Evolutionary conservation across 2,113 vertebrate genomes (phyloP).

Genomic region (Anarrhichthys ocellatus): DNA sequence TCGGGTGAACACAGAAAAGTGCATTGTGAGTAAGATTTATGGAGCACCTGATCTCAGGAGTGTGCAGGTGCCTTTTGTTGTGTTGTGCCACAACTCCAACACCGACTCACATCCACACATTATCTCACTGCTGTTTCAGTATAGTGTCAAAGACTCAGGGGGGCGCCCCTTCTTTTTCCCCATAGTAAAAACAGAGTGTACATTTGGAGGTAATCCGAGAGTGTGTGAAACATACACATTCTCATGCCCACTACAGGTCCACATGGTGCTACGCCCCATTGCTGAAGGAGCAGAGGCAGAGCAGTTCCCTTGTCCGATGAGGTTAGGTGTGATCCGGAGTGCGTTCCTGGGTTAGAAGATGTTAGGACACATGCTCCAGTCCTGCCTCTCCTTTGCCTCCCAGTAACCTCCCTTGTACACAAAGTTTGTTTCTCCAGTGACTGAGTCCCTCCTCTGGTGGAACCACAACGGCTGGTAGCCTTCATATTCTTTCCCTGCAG

Average conservation of each 20-base stretch:
- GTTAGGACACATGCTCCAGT: slow-evolving; percentile 92
- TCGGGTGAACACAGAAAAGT: slow-evolving; percentile 63
- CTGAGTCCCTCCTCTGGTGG: slow-evolving; percentile 88
- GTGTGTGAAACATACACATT: slow-evolving; percentile 59
- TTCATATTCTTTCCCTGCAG: slow-evolving; percentile 89
- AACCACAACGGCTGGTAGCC: slow-evolving; percentile 93
- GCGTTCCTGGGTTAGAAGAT: slow-evolving; percentile 89
- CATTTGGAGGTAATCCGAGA: slow-evolving; percentile 73
- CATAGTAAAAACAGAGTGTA: slow-evolving; percentile 50
- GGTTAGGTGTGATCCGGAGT: slow-evolving; percentile 39
- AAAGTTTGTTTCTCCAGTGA: slow-evolving; percentile 91
- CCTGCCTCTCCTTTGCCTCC: slow-evolving; percentile 93
- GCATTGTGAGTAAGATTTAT: slow-evolving; percentile 61
- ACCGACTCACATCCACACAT: slow-evolving; percentile 33
- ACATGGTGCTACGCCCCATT: slow-evolving; percentile 40
- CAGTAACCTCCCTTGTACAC: slow-evolving; percentile 97
- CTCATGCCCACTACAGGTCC: slow-evolving; percentile 59
- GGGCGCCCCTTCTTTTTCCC: slow-evolving; percentile 15
- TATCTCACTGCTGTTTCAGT: slow-evolving; percentile 45
- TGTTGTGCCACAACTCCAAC: slow-evolving; percentile 36
- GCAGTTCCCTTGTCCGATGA: slow-evolving; percentile 53
- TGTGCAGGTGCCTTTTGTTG: slow-evolving; percentile 45
- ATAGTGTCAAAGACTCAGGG: slow-evolving; percentile 16
- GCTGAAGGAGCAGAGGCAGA: slow-evolving; percentile 45
- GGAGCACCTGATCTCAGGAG: slow-evolving; percentile 55